Percentiles rank a stretch among this genome's conserved stretches.
Conservation (phyloP, 2,113 vertebrate species). For the Setophaga kirtlandii region DNA sequence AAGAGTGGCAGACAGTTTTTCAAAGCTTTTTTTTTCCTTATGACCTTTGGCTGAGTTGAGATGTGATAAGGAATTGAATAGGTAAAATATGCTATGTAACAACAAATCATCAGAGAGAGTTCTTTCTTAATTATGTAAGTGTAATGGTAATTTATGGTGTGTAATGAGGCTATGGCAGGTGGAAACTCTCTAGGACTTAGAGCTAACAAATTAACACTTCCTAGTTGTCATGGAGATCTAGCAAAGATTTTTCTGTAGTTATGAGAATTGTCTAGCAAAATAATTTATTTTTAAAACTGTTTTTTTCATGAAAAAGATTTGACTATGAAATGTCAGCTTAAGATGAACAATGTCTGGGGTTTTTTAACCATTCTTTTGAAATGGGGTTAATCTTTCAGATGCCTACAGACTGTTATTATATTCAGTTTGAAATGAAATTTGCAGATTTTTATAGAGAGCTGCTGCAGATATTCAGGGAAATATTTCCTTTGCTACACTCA, state of each 20-base stretch:
- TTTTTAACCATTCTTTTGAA: not conserved
- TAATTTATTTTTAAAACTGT: not conserved
- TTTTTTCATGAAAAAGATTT: not conserved
- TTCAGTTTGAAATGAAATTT: not conserved
- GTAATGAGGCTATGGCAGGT: constrained; percentile 17
- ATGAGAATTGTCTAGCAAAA: not conserved
- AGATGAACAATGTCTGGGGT: not conserved
- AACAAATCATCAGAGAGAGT: not conserved
- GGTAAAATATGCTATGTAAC: not conserved
- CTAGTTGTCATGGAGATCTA: constrained; percentile 24
- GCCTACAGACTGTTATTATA: not conserved
- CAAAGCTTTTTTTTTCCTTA: not conserved
- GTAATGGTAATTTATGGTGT: constrained; percentile 7
- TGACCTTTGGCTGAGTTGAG: not conserved
- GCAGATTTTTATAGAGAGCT: not conserved
- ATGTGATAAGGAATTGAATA: not conserved
- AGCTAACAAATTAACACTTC: constrained; percentile 7
- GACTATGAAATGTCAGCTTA: not conserved
- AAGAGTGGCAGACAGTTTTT: not conserved
- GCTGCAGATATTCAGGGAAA: not conserved
- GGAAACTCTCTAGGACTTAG: constrained; percentile 12
- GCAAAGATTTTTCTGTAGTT: not conserved
- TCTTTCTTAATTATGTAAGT: constrained; percentile 17
- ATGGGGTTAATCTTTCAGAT: not conserved
- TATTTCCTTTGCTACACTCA: not conserved